Evolutionary conservation across 2,113 vertebrate species (phyloP), one percentile per base, ranked within the genome.

Genomic region (Cyprinus carpio): DNA sequence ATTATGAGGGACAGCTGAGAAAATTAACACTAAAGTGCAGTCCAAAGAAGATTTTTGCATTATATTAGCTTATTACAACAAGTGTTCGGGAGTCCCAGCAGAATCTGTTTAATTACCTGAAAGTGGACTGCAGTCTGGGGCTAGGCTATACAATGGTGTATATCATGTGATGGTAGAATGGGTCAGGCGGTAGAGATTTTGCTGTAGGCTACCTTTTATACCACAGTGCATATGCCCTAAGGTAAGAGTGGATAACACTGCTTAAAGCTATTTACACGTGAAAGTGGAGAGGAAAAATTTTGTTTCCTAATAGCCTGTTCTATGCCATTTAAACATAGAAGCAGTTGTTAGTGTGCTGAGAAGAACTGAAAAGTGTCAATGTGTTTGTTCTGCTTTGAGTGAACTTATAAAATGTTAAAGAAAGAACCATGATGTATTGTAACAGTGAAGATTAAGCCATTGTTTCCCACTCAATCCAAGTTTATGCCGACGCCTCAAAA

Each of bases 401-500:
- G 54, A 71, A 76, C 11, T 6, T 65, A 15, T 27, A 65, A 65
- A 11, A 1, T 29, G 25, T 65, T 46, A 75, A 43, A 87, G 67
- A 80, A 64, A 71, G 27, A 46, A 20, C 51, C 40, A 46, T 75
- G 72, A 16, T 74, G 23, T 25, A 46, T 25, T 54, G 49, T 29
- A 31, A 67, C 75, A 87, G 87, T 84, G 85, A 58, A 54, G 60
- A 88, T 74, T 77, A 12, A 25, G 76, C 77, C 71, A 82, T 82
- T 87, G 71, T 89, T 76, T 85, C 75, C 62, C 51, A 54, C 8
- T 69, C 64, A 10, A 12, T 56, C 23, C 51, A 62, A 75, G 43
- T n/a, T 62, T 87, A 46, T 84, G 77, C 75, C 18, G 85, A 64
- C 49, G 51, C 81, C 51, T 75, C 23, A 65, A 88, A 58, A 83